Percentiles rank a stretch among this genome's conserved stretches.
phyloP scores from a whole-genome alignment of 64 coral and sea anemone species.

The Montipora cactus region DNA sequence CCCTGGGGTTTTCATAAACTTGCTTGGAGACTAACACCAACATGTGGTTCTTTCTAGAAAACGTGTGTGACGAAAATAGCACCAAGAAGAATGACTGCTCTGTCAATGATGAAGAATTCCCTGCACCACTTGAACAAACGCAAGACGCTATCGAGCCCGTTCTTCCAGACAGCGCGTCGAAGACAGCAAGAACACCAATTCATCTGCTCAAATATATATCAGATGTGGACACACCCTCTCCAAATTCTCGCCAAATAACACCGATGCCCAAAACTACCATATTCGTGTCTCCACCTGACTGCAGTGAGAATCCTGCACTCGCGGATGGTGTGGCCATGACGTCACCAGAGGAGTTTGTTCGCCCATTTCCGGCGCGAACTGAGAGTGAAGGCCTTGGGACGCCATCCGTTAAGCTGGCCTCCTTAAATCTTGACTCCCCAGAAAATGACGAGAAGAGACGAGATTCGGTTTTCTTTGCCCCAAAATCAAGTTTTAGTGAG shows the following conservation, averaged over 20 bases:
- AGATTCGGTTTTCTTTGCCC: slow-evolving; percentile 74
- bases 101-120: not conserved
- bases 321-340: slow-evolving; percentile 9
- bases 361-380: not conserved
- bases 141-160: not conserved
- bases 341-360: slow-evolving; percentile 15
- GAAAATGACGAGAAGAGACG: slow-evolving; percentile 22
- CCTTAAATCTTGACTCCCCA: slow-evolving; percentile 16
- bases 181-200: slow-evolving; percentile 31
- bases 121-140: slow-evolving; percentile 10
- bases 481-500: not conserved
- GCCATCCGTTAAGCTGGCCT: not conserved
- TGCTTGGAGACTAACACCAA: not conserved
- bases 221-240: slow-evolving; percentile 11
- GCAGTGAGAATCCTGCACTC: slow-evolving; percentile 20
- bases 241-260: slow-evolving; percentile 43
- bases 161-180: not conserved
- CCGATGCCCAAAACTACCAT: slow-evolving; percentile 47
- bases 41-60: not conserved
- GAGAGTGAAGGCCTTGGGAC: slow-evolving; percentile 23
- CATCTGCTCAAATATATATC: slow-evolving; percentile 30
- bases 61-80: not conserved
- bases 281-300: not conserved
- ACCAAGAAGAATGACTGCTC: not conserved
- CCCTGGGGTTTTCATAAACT: not conserved